Base-by-base conservation (phyloP, 2,113 vertebrate genomes). In the Hystrix cristata region DNA sequence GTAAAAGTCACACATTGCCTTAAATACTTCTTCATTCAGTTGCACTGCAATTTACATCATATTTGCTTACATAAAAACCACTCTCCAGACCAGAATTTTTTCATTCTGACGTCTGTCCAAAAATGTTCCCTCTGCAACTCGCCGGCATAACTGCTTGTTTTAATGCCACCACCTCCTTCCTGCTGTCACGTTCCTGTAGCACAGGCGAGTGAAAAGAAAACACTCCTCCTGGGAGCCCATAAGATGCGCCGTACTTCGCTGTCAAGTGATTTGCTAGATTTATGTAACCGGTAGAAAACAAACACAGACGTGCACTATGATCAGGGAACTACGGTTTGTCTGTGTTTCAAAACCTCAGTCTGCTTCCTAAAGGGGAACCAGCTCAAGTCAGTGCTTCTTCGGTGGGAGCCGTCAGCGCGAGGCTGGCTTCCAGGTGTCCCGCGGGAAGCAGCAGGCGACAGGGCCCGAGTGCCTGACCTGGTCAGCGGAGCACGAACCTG, bases 31-130 rank as follows among this genome's bases (percentile, higher is more conserved):
- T 71, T 90, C 92, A 91, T 64, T 89, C 81, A 57, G 8, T 86
- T 88, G 88, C 16, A 3, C 21, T 64, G 74, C 79, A 67, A 87
- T 67, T 94, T 90, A 38, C 18, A 60, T 95, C 78, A 94, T 71
- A 59, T n/a, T 89, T 72, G 74, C 88, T 85, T 94, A 88, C 78
- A 93, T 72, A 95, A 96, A 95, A 92, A 86, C 69, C 71, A 57
- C 90, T 95, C 62, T 92, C 79, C n/a, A 91, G 71, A 90, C 83
- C 83, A 95, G 90, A 93, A 91, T 96, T 92, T 89, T 90, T 95
- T 81, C 60, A 71, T 87, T 64, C 74, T 93, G 94, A 95, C 80
- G 79, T 97, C 94, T 93, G 74, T 91, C 97, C 92, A 93, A 93
- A 93, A 96, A 71, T 64, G 38, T 69, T 95, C 84, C 78, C 82